Conservation (phyloP, 2,888 invertebrate species). For the Epistrophe grossulariae region DNA sequence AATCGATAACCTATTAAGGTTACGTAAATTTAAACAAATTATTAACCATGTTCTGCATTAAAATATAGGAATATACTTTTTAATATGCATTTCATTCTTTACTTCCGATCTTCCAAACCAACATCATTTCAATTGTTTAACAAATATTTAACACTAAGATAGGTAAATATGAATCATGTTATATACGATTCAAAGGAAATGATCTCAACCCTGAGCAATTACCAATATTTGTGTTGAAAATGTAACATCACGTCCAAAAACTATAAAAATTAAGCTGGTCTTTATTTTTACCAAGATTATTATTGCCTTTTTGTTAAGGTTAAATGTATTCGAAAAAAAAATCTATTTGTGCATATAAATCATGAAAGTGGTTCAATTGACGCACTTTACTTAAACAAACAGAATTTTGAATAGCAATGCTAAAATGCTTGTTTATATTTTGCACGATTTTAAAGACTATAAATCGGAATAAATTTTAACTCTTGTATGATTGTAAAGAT, state of each 20-base stretch:
- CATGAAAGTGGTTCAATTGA: constrained; percentile 1
- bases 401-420: neutral
- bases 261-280: neutral
- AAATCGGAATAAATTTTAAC: neutral
- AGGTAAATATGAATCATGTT: constrained; percentile 10
- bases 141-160: neutral
- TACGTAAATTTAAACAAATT: too few relatives aligned
- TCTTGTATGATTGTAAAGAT: neutral
- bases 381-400: constrained; percentile 14
- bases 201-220: neutral
- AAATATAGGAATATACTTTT: too few relatives aligned
- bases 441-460: constrained; percentile 6
- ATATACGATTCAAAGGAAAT: neutral
- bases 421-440: constrained; percentile 1
- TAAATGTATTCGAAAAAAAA: neutral
- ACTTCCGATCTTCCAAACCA: neutral
- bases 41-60: too few relatives aligned
- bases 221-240: neutral
- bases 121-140: neutral
- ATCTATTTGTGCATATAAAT: constrained; percentile 5
- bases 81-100: neutral
- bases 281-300: neutral
- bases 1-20: too few relatives aligned
- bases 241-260: constrained; percentile 31
- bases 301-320: constrained; percentile 2